Base-by-base conservation (phyloP, 2,113 vertebrate genomes). In the Dasypus novemcinctus region DNA sequence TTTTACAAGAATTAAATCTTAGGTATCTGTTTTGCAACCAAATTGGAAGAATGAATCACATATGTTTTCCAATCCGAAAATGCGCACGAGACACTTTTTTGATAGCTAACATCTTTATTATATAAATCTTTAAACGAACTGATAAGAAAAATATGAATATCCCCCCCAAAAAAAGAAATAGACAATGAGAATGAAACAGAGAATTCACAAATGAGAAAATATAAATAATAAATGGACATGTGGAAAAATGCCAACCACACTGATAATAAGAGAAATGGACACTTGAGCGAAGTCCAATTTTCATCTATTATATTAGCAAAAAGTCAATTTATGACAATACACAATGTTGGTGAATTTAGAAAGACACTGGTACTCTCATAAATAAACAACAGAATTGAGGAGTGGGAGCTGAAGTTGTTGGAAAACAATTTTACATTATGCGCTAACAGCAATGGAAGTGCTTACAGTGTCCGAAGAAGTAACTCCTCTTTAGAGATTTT, bases 1-100 rank as follows among this genome's bases (percentile, higher is more conserved):
- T 80, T 94, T 87, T 90, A 13, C 31, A 90, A 59, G 36, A 94
- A 91, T 69, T 33, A 96, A 81, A 74, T 79, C 25, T 86, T 78
- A 88, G 78, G 69, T 81, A 92, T 88, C 68, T 59, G 10, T 89
- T 80, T 92, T 90, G 38, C 54, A 83, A 93, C 83, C 38, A 63
- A 96, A 89, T 49, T 52, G 29, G 49, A 72, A 88, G 12, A 71
- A 87, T 71, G 46, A 71, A 54, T 80, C 27, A 61, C 4, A 54
- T 27, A 7, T 18, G 5, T 89, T 89, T 82, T 36, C 18, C 38
- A 94, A 82, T 11, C n/a, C 72, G 88, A 49, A 93, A 82, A 66
- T 79, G 84, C 8, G 9, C 11, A 54, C 27, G 49, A 76, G 7
- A 63, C 21, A 63, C 79, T 84, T 72, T 96, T 79, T 88, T 80